These are phyloP conservation scores for Eupithecia exiguata DNA, from an alignment of 2,888 invertebrate genomes.

Conservation along the genomic window DNA sequence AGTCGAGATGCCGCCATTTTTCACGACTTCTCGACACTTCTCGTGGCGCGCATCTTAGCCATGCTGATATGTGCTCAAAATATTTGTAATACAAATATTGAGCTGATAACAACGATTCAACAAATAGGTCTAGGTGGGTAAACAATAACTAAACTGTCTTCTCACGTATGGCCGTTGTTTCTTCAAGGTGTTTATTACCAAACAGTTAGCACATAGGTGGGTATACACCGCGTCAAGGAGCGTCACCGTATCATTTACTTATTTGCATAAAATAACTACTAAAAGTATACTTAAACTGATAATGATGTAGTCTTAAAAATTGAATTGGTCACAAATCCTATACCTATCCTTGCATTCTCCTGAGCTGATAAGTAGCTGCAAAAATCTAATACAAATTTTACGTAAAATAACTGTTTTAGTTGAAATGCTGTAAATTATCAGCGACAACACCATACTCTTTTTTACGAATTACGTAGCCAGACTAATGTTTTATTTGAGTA, in stretches of 20 bases:
- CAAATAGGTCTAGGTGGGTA: slow-evolving; percentile 5
- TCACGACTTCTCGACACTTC: no score
- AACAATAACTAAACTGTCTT: slow-evolving; percentile 13
- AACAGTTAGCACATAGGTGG: slow-evolving; percentile 15
- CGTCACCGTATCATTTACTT: not conserved
- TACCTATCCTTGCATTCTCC: no score
- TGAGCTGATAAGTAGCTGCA: no score
- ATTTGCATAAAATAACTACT: not conserved
- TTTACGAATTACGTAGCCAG: no score
- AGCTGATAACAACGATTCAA: not conserved
- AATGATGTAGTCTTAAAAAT: not conserved
- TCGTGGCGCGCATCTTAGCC: no score
- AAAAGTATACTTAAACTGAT: not conserved
- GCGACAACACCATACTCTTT: no score
- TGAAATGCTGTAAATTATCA: no score
- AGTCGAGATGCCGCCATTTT: no score
- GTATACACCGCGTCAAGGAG: slow-evolving; percentile 14
- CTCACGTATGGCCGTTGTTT: slow-evolving; percentile 25
- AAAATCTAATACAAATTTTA: no score
- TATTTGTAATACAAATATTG: not conserved
- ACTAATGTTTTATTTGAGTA: no score
- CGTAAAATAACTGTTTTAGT: no score
- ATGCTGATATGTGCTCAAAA: not conserved
- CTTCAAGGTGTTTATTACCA: slow-evolving; percentile 22
- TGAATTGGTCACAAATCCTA: no score